Base-by-base conservation (phyloP, 2,888 invertebrate genomes). In the Lottia gigantea region DNA sequence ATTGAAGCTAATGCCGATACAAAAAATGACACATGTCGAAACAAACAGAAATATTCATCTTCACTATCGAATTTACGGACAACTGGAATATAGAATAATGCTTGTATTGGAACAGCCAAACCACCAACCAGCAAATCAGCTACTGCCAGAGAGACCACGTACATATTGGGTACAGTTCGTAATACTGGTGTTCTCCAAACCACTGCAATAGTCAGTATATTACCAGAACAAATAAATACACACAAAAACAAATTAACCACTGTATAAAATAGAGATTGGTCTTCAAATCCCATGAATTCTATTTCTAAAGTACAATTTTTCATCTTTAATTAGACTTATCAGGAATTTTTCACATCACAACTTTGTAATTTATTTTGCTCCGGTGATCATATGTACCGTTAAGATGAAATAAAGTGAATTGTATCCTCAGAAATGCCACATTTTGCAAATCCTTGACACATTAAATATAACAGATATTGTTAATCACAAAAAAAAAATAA, bases 111-210 rank as follows among this genome's bases (percentile, higher is more conserved):
- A 19, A 67, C 63, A 61, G 67, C 64, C 3, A 74, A 19, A 4
- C 74, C 69, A 40, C 40, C 40, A 8, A 73, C 72, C 23, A 76
- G 64, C 2, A 72, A 49, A 64, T 76, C 76, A 2, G 73, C 71
- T 11, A 74, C 49, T 8, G 76, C 76, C 62, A 76, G 45, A 8
- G 73, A 72, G 0, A 67, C 71, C 14, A 76, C 73, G 70, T 74
- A 76, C 66, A 74, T 68, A 62, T 74, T 76, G 31, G 76, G 70
- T 8, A 72, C 68, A 14, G 74, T 76, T 40, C 65, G 66, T 8
- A 76, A 69, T 16, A 26, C 25, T 16, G 68, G 69, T 64, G 67
- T 73, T 62, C 62, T 66, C 40, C 40, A 40, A 19, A 74, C 68
- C 8, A 67, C 69, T 14, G 70, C 45, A 15, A 76, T 66, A 16